Percentiles rank a stretch among this genome's conserved stretches.
Conservation (phyloP, 2,113 vertebrate species). For the Chaenocephalus aceratus region DNA sequence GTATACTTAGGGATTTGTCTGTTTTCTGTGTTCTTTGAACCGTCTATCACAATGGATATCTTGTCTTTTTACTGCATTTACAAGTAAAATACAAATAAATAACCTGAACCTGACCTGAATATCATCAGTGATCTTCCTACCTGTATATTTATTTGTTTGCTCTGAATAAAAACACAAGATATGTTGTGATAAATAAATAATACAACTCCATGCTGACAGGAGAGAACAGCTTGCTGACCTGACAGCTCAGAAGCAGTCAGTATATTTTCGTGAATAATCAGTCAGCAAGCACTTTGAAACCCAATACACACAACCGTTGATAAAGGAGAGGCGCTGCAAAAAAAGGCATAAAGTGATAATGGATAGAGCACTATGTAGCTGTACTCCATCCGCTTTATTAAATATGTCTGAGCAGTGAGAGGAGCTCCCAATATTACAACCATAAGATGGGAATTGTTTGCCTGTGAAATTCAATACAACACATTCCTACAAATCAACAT, state of each 20-base stretch:
- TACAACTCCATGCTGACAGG: not conserved
- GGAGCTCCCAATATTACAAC: conserved; percentile 1
- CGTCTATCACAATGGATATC: no score
- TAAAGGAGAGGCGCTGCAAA: not conserved
- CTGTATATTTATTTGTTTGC: not conserved
- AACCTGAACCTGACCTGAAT: no score
- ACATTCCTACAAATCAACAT: conserved; percentile 17
- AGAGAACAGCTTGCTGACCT: not conserved
- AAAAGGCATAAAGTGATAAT: conserved; percentile 10
- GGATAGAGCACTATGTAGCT: not conserved
- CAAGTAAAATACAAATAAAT: no score
- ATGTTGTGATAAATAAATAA: not conserved
- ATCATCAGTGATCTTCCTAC: not conserved
- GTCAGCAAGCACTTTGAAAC: not conserved
- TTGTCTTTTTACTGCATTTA: no score
- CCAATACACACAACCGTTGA: not conserved
- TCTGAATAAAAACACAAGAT: not conserved
- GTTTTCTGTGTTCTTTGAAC: no score
- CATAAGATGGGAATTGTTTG: conserved; percentile 8
- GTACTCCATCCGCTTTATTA: conserved; percentile 10
- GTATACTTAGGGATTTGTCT: no score
- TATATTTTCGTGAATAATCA: not conserved
- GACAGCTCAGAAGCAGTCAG: conserved; percentile 1
- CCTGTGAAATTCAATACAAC: conserved; percentile 23
- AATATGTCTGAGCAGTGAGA: conserved; percentile 6